Conservation (phyloP, 1,140 invertebrate species). For the Lethrus apterus region DNA sequence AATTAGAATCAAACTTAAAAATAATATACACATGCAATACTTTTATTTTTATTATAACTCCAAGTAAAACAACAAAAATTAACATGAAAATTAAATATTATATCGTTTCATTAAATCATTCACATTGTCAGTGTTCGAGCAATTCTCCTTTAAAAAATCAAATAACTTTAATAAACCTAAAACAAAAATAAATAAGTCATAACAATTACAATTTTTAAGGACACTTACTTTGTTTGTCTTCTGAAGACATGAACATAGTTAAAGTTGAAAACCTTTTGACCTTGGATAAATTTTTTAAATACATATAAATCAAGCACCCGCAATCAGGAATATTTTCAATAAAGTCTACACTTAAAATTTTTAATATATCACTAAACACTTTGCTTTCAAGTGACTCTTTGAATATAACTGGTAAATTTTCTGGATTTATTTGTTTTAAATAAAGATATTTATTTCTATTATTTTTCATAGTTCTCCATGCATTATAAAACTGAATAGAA, state of each 20-base stretch:
- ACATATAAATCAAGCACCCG: slow-evolving; percentile 25
- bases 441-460: slow-evolving; percentile 25
- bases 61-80: slow-evolving; percentile 23
- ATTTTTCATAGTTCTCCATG: slow-evolving; percentile 27
- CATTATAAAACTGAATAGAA: slow-evolving; percentile 31
- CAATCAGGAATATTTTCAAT: slow-evolving; percentile 19
- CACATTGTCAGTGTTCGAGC: slow-evolving; percentile 18
- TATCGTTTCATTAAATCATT: slow-evolving; percentile 25
- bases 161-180: slow-evolving; percentile 29
- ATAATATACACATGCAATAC: no score
- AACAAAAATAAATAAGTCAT: slow-evolving; percentile 19
- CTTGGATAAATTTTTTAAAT: slow-evolving; percentile 24
- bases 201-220: slow-evolving; percentile 4
- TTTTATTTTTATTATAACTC: no score
- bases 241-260: slow-evolving; percentile 29
- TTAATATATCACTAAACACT: slow-evolving; percentile 31
- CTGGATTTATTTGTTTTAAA: slow-evolving; percentile 27
- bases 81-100: slow-evolving; percentile 15
- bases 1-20: no score
- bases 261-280: slow-evolving; percentile 32
- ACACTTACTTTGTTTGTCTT: slow-evolving; percentile 34
- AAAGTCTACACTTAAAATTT: slow-evolving; percentile 25
- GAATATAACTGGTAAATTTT: slow-evolving; percentile 30
- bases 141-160: slow-evolving; percentile 22
- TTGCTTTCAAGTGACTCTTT: slow-evolving; percentile 30